Evolutionary conservation across 2,797 vertebrate species (phyloP).

Genomic region (Spinus olivaceus): DNA sequence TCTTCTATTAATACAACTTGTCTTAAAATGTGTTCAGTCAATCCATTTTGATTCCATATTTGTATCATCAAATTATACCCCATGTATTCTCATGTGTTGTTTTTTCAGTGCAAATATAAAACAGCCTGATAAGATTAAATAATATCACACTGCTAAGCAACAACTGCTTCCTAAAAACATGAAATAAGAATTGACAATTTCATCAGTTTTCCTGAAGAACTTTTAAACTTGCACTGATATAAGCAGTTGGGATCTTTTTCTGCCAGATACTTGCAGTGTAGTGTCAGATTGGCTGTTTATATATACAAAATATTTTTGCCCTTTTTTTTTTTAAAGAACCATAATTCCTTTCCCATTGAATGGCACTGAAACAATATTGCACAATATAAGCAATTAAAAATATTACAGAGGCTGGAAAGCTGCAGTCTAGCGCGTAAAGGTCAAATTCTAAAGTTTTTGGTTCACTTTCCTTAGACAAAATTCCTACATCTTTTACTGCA

Average conservation of each 20-base stretch:
- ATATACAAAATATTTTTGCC: constrained; percentile 1
- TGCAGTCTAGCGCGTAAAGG: neutral
- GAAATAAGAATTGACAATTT: neutral
- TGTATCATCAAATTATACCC: neutral
- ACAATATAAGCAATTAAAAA: neutral
- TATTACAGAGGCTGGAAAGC: neutral
- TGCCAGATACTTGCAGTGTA: neutral
- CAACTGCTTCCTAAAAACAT: neutral
- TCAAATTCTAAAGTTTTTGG: neutral
- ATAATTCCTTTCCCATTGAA: neutral
- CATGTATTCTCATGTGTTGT: neutral
- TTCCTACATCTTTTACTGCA: neutral
- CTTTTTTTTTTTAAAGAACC: neutral
- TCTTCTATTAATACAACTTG: neutral
- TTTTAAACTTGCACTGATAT: neutral
- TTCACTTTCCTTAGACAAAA: neutral
- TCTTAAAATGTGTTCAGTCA: neutral
- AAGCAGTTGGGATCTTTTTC: neutral
- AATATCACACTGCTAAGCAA: neutral
- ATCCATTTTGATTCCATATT: neutral
- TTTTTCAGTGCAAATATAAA: neutral
- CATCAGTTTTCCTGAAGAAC: neutral
- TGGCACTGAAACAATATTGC: neutral
- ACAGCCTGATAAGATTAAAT: neutral
- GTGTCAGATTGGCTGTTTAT: neutral